Evolutionary conservation across 2,888 invertebrate species (phyloP), one percentile per base, ranked within the genome.

Genomic region (Acleris sparsana): DNA sequence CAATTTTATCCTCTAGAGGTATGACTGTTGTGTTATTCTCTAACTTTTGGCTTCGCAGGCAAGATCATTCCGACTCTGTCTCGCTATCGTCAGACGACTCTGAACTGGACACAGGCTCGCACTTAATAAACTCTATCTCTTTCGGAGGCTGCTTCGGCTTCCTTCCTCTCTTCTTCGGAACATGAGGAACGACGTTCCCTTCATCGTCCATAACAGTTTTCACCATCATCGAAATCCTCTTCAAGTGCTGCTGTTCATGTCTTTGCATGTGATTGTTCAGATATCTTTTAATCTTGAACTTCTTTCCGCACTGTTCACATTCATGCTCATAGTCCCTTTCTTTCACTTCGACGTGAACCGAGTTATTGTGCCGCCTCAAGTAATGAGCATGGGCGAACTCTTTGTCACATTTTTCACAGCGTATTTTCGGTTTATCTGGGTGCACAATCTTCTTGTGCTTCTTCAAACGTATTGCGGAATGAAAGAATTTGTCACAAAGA

Each of bases 401-500:
- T 46, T 92, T 92, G 22, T 88, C 80, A 29, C 92, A 92, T 60
- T 90, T 89, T 20, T 90, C 89, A 29, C 92, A 92, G 0, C 87
- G 81, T 0, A 88, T 68, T 62, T 92, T 91, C 0, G 89, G 90
- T 29, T 90, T 89, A 0, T 83, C 80, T 0, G 92, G 91, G 57
- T 92, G 92, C 0, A 92, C 92, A 0, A 92, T 92, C 61, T 90
- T 89, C 70, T 88, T 90, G 57, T 92, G 92, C 52, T 92, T 92
- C 71, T 92, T 91, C 58, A 92, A 69, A 53, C 92, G 89, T 0
- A 91, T 79, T 0, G 84, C 84, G 0, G 92, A 92, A 56, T 91
- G 91, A 62, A 92, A 92, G 44, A 79, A 82, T 43, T 92, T 92
- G 39, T 92, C 88, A 46, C 92, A 92, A 0, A 90, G 63, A 7